Base-by-base conservation (phyloP, 2,888 invertebrate species). In the Neoscelio sp. region DNA sequence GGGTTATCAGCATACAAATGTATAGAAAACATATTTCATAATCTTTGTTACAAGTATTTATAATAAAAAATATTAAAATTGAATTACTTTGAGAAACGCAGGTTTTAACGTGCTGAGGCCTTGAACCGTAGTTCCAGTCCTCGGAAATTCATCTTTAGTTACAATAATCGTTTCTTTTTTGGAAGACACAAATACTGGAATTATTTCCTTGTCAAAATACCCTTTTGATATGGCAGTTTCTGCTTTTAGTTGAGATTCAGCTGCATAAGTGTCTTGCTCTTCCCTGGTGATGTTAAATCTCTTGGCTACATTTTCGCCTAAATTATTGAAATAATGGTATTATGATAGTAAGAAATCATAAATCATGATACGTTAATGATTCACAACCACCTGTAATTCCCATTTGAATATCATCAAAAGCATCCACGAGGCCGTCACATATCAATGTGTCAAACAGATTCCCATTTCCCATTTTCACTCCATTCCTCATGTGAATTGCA, bases 281-380 rank as follows among this genome's bases (percentile, higher is more conserved):
- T 92, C 92, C 73, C 96, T 92, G 7, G 92, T 91, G 38, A 97
- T 92, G 8, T 91, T 90, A 89, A 92, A 95, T 74, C 92, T 90
- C 82, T 93, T 93, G 0, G 95, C 95, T 38, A 97, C 91, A 90
- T 96, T 95, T 91, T 97, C 96, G 75, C 95, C 96, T 94, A 86
- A 10, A 18, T 38, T 5, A 13, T 38, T 38, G n/a, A n/a, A n/a
- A n/a, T n/a, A n/a, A 10, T 52, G 10, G 20, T 52, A 5, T 10
- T 52, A 18, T 18, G 10, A 52, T 52, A 18, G n/a, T n/a, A 54
- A 20, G 13, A 33, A 35, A 30, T 30, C 8, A 15, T 48, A 13
- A 18, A 35, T 20, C 12, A 18, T 15, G 6, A 15, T 17, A 15
- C 2, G 8, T 56, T 33, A 6, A 15, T 50, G 10, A 3, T 33